Evolutionary conservation across 2,797 vertebrate genomes (phyloP).

Genomic region (Mormyrops boulengeri): DNA sequence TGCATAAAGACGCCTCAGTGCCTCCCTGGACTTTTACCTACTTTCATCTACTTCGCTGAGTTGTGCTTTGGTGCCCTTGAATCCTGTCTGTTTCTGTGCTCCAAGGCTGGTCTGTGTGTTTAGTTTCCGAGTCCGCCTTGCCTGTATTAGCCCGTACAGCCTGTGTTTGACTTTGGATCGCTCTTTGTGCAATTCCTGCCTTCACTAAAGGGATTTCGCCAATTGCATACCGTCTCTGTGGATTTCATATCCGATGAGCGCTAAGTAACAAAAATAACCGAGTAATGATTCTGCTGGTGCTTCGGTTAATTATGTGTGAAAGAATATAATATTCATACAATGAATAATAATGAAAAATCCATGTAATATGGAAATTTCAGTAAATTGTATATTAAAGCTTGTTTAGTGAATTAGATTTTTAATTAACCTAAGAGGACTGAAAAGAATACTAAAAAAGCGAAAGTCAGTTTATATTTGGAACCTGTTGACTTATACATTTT

Average conservation of each 20-base stretch:
- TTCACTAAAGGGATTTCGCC: neutral
- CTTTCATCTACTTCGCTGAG: neutral
- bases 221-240: neutral
- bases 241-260: neutral
- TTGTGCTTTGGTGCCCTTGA: neutral
- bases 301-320: neutral
- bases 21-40: neutral
- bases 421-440: neutral
- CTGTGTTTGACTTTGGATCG: neutral
- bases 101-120: neutral
- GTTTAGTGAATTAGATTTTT: neutral
- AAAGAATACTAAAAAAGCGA: neutral
- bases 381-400: constrained; percentile 7
- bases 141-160: neutral
- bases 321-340: neutral
- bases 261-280: neutral
- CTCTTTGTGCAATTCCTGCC: neutral
- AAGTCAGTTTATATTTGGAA: constrained; percentile 3
- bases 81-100: neutral
- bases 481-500: neutral
- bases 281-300: neutral
- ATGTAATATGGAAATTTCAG: constrained; percentile 3
- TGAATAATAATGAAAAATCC: constrained; percentile 1
- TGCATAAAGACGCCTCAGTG: neutral
- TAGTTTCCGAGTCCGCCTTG: neutral